Base-by-base conservation (phyloP, 2,113 vertebrate species). In the Arizona elegans region DNA sequence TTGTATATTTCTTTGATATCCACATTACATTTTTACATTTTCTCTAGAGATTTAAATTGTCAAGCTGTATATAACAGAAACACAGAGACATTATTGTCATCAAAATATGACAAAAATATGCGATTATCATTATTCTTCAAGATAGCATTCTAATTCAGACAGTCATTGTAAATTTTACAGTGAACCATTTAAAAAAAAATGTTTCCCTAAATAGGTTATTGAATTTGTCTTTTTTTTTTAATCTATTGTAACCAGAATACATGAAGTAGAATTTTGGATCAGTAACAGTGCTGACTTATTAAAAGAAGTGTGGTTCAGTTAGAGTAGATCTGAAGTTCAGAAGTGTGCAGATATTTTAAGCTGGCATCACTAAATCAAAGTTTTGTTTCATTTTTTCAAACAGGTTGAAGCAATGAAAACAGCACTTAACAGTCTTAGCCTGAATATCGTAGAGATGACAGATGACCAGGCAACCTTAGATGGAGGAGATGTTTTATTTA, bases 401-500 rank as follows among this genome's bases (percentile, higher is more conserved):
- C 96, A 99, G 99, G 98, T 98, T 59, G 98, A 98, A 96, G 97
- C 96, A 90, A 98, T 99, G 98, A 99, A 98, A 97, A 96, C 87
- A 91, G 98, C 96, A 6, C 95, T 99, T 94, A 97, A 98, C 96
- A 97, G 98, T 59, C 98, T 99, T 94, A 98, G 98, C 91, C 97
- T 99, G 96, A 99, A 99, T 92, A 97, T 99, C 47, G 98, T 99
- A 87, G 99, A 99, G 95, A 99, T 99, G 99, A 97, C 97, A 6
- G 99, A 99, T 85, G 99, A 99, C 96, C 98, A 97, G 0, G 99
- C 99, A 65, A 99, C 98, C 3, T 97, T 99, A 96, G 99, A 99
- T 81, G 99, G 99, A 91, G 99, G 99, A 94, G 99, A 99, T 0
- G 99, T 99, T 94, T 98, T 99, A 93, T 99, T 99, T 95, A 99